Conservation (phyloP, 2,113 vertebrate genomes). For the Balaeniceps rex region DNA sequence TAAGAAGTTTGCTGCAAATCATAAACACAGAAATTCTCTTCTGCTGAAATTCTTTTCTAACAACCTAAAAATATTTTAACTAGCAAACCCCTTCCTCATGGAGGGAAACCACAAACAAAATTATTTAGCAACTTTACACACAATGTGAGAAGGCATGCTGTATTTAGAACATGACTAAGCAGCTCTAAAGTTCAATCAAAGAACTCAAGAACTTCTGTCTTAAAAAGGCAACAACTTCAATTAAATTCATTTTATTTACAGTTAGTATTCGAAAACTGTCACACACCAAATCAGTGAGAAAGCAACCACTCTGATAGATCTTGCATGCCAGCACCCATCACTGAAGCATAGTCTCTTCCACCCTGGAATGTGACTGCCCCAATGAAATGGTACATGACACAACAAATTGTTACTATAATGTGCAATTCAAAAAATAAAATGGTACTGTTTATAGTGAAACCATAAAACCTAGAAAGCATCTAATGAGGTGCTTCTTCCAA, state of each 20-base stretch:
- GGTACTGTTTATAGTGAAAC: background rate
- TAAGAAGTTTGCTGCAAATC: background rate
- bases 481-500: background rate
- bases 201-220: background rate
- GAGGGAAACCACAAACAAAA: background rate
- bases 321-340: background rate
- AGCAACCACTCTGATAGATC: background rate
- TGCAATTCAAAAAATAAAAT: slow-evolving; percentile 4
- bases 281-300: background rate
- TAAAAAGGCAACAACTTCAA: background rate
- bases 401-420: background rate
- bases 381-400: background rate
- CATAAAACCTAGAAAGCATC: background rate
- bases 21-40: background rate
- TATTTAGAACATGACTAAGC: background rate
- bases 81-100: background rate
- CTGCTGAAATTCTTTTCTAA: background rate
- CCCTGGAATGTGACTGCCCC: background rate
- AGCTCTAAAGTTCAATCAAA: background rate
- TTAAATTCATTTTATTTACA: background rate
- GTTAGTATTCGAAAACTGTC: background rate
- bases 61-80: background rate
- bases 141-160: background rate
- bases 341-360: background rate
- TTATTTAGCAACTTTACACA: background rate